These are phyloP conservation scores for Sycon ciliatum DNA, from an alignment of 37 sponge, comb jelly and placozoan species.

Conservation along the genomic window DNA sequence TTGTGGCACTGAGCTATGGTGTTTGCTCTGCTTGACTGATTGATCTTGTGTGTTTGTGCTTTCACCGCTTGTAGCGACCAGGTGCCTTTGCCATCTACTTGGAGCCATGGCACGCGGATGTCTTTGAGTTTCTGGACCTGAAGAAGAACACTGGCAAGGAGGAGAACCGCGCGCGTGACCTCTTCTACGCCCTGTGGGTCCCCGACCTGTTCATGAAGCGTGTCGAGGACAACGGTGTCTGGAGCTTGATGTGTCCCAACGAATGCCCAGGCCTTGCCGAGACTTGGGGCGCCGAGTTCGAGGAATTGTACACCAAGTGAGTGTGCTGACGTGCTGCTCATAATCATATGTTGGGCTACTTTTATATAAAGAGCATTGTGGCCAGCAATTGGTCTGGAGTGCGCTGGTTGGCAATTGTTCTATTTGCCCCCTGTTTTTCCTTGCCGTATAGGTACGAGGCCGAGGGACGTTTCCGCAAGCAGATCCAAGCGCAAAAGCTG, in stretches of 20 bases:
- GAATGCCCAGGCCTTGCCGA: slow-evolving; percentile 91
- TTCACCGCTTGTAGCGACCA: too few relatives aligned
- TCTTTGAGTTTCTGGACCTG: slow-evolving; percentile 89
- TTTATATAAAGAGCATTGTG: not conserved
- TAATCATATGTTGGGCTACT: not conserved
- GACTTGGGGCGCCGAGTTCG: slow-evolving; percentile 90
- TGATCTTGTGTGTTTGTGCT: too few relatives aligned
- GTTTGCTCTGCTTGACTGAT: too few relatives aligned
- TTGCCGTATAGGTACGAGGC: slow-evolving; percentile 70
- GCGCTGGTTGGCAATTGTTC: too few relatives aligned
- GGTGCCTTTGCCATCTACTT: slow-evolving; percentile 99
- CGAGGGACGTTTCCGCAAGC: slow-evolving; percentile 58
- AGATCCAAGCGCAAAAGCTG: slow-evolving; percentile 86
- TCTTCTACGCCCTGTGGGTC: slow-evolving; percentile 95
- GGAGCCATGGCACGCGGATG: slow-evolving; percentile 97
- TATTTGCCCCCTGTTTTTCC: too few relatives aligned
- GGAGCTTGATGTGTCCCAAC: slow-evolving; percentile 97
- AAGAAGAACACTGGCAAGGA: slow-evolving; percentile 96
- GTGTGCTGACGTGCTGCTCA: slow-evolving; percentile 12
- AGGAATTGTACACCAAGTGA: slow-evolving; percentile 64
- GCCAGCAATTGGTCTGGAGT: too few relatives aligned
- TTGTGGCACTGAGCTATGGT: too few relatives aligned
- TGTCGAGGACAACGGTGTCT: slow-evolving; percentile 66
- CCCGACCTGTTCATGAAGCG: slow-evolving; percentile 97
- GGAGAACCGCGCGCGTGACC: slow-evolving; percentile 89